phyloP scores from a whole-genome alignment of 2,113 vertebrate genomes.

The Sylvilagus bachmani region DNA sequence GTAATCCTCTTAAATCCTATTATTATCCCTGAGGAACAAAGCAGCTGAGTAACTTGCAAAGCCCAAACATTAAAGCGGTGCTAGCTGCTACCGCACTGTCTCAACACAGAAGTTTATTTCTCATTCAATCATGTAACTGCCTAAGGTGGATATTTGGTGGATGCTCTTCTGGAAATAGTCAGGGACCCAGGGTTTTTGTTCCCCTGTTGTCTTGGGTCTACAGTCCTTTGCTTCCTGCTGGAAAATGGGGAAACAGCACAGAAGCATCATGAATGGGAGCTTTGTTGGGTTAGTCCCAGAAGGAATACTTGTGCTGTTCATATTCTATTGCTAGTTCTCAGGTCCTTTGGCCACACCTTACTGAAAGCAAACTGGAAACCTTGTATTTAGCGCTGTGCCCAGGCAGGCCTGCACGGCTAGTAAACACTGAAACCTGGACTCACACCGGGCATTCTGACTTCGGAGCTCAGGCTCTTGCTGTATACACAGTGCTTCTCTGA shows the following conservation, averaged over 20 bases:
- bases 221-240: background rate
- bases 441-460: background rate
- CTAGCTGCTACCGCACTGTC: background rate
- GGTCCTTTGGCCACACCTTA: background rate
- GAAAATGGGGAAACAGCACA: background rate
- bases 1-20: background rate
- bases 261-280: background rate
- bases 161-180: background rate
- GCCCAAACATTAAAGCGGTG: background rate
- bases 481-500: background rate
- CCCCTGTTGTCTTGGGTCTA: background rate
- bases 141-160: background rate
- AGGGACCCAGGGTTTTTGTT: background rate
- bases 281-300: background rate
- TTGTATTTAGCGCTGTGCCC: too few relatives aligned
- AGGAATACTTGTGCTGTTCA: background rate
- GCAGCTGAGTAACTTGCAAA: background rate
- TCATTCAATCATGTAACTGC: background rate
- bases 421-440: too few relatives aligned
- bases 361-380: background rate
- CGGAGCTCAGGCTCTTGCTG: background rate
- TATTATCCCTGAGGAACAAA: background rate
- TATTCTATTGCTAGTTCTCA: background rate
- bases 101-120: background rate
- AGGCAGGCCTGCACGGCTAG: background rate